Percentiles rank a stretch among this genome's conserved stretches.
These are phyloP conservation scores for Adineta ricciae DNA, from an alignment of 2,888 invertebrate genomes.

Conservation along the genomic window DNA sequence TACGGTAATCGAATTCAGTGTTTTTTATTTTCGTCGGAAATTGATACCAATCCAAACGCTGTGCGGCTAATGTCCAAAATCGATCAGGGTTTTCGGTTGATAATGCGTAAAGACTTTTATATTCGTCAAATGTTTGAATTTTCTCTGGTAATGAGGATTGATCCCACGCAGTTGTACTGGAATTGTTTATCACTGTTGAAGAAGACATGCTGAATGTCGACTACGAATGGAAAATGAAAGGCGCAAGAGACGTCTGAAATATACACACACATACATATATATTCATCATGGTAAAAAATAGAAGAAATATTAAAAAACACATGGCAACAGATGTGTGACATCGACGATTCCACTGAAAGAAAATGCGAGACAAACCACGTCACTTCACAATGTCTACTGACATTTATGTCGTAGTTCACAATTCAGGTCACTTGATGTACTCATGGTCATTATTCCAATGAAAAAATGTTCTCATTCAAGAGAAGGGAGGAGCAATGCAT, in stretches of 20 bases:
- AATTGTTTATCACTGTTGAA: background rate
- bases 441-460: too few species aligned
- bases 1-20: constrained; percentile 9
- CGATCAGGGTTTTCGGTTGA: background rate
- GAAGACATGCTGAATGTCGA: background rate
- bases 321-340: background rate
- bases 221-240: background rate
- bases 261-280: background rate
- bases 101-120: background rate
- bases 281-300: background rate
- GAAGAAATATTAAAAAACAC: background rate
- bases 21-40: constrained; percentile 22
- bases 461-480: background rate
- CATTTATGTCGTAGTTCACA: too few species aligned
- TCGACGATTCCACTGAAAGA: too few species aligned
- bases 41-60: constrained; percentile 13
- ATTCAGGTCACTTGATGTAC: too few species aligned
- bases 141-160: background rate
- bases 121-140: background rate
- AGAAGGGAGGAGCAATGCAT: background rate
- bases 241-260: background rate
- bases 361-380: too few species aligned
- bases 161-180: background rate
- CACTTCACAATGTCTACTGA: too few species aligned
- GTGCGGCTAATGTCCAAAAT: constrained; percentile 13